These are phyloP conservation scores for Pedetes capensis DNA, from an alignment of 2,113 vertebrate genomes.

Conservation along the genomic window DNA sequence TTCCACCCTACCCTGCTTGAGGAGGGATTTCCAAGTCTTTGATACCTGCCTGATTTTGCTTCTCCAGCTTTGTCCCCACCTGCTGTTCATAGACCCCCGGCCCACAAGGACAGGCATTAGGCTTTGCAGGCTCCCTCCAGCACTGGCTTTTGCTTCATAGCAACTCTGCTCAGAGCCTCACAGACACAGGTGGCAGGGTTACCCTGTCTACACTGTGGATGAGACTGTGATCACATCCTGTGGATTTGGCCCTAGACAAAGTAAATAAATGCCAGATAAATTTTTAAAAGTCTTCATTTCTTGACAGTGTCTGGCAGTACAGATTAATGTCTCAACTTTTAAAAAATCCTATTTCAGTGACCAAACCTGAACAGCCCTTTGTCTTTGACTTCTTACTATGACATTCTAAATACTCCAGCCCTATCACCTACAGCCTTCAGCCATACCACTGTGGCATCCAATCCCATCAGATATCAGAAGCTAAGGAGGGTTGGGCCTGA, in stretches of 20 bases:
- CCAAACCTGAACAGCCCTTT: background rate
- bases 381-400: background rate
- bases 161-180: background rate
- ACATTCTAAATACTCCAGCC: background rate
- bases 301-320: background rate
- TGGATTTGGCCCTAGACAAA: background rate
- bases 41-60: background rate
- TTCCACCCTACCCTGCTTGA: background rate
- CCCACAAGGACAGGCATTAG: background rate
- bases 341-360: background rate
- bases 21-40: background rate
- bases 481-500: too few species aligned
- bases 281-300: background rate
- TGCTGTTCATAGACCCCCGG: background rate
- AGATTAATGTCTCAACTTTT: background rate
- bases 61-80: background rate
- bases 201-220: background rate
- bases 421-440: too few species aligned
- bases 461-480: too few species aligned
- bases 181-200: rapidly evolving
- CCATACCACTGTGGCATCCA: too few species aligned
- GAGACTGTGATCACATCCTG: background rate
- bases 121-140: background rate
- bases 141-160: too few species aligned
- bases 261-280: background rate